Evolutionary conservation across 2,888 invertebrate genomes (phyloP).

Genomic region (Chalcosyrphus nemorum): DNA sequence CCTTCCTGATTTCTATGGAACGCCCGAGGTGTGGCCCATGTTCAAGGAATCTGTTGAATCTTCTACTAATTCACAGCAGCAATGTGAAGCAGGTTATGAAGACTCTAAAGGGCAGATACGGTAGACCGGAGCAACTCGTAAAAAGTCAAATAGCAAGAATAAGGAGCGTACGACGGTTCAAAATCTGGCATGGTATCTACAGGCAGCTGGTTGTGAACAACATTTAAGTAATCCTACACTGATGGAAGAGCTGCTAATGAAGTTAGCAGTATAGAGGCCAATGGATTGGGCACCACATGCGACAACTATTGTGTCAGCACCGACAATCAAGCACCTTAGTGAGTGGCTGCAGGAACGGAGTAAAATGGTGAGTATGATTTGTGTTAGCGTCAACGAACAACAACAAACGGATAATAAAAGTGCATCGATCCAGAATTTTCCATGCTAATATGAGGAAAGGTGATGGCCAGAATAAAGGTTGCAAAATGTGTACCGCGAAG

Average conservation of each 20-base stretch:
- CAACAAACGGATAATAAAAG: neutral
- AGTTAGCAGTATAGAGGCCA: slow-evolving; percentile 39
- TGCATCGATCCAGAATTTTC: neutral
- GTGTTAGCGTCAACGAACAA: neutral
- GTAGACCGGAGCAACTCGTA: too few species aligned
- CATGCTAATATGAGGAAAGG: neutral
- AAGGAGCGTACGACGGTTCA: slow-evolving; percentile 56
- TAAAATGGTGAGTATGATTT: neutral
- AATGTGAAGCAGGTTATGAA: too few species aligned
- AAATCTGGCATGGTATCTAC: slow-evolving; percentile 54
- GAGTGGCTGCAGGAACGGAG: slow-evolving; percentile 38
- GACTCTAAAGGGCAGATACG: too few species aligned
- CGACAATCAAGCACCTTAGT: slow-evolving; percentile 33
- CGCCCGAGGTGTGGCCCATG: too few species aligned
- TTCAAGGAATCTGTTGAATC: too few species aligned
- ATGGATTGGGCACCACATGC: slow-evolving; percentile 43
- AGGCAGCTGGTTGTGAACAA: slow-evolving; percentile 37
- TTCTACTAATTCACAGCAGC: too few species aligned
- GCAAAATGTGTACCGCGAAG: neutral
- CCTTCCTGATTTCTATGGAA: too few species aligned
- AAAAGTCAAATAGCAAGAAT: too few species aligned
- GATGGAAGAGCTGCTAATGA: slow-evolving; percentile 44
- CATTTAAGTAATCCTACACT: slow-evolving; percentile 59
- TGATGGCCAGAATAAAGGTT: neutral
- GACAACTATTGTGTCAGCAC: slow-evolving; percentile 1